Base-by-base conservation (phyloP, 2,888 invertebrate genomes). In the Catocala sponsa region DNA sequence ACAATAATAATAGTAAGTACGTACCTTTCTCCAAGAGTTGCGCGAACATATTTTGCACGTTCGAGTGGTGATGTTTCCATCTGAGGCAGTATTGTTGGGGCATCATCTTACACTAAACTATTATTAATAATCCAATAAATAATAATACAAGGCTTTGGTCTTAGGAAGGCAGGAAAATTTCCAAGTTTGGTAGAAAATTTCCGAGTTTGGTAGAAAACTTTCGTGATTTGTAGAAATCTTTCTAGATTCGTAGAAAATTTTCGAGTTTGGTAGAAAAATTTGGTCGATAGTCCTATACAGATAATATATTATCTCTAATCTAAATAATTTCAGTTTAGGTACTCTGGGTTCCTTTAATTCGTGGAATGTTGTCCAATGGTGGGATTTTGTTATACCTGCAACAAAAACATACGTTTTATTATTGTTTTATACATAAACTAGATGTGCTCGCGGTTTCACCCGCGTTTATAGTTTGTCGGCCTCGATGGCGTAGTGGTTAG, bases 51-150 rank as follows among this genome's bases (percentile, higher is more conserved):
- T 96, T 97, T 94, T 98, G 98, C 74, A 98, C 95, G 89, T 98
- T 98, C 74, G 97, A 97, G 91, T 98, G 98, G 92, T 98, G 98
- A 91, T 98, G 98, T 86, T 98, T 98, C 98, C 98, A 98, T 91
- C 98, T 95, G 79, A 98, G 94, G 88, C 98, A 98, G 94, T 98
- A 98, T 92, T 98, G 98, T 92, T 98, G 98, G 59, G 97, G 97
- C 94, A 96, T 95, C 97, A 97, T 97, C 62, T 79, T 89, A 76
- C 71, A 49, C 11, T 54, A 55, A 49, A 15, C 42, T 55, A 59
- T 35, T 58, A 50, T 9, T 11, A 47, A 47, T 52, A 57, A 48
- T 62, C 44, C 35, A 57, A 64, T 65, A 67, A 70, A 78, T 76
- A 65, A 59, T 67, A 65, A 56, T 66, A 62, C 55, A 82, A 79